Evolutionary conservation across 2,888 invertebrate genomes (phyloP).

Genomic region (Lasioglossum leucozonium): DNA sequence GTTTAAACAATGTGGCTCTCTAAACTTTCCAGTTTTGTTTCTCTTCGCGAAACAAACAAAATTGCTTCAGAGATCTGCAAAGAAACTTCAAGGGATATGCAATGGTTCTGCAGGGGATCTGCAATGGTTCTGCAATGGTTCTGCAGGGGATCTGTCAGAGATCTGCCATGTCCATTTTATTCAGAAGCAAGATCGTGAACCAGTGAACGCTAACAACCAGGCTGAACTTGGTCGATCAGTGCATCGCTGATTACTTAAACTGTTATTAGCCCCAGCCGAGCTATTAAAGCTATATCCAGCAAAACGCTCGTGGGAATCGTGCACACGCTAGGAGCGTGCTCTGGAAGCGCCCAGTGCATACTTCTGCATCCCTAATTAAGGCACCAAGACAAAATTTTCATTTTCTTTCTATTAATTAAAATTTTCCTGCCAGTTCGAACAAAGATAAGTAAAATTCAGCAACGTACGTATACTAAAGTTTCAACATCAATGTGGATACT

Average conservation of each 20-base stretch:
- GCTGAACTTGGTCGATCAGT: conserved; percentile 11
- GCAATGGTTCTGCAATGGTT: not conserved
- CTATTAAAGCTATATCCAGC: conserved; percentile 9
- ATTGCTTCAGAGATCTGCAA: too few relatives aligned
- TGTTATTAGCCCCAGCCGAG: conserved; percentile 52
- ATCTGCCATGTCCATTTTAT: not conserved
- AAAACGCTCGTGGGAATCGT: conserved; percentile 18
- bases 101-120: not conserved
- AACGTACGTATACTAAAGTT: too few relatives aligned
- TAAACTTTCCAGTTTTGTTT: not conserved
- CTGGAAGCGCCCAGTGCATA: not conserved
- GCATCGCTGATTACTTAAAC: conserved; percentile 51
- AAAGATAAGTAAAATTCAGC: too few relatives aligned
- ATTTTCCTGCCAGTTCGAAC: not conserved
- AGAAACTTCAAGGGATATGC: not conserved
- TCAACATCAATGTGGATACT: too few relatives aligned
- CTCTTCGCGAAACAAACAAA: not conserved
- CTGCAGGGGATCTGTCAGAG: not conserved
- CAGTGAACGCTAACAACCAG: not conserved
- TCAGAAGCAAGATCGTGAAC: not conserved
- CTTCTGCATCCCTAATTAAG: not conserved
- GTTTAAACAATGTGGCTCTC: not conserved
- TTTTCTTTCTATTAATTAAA: not conserved
- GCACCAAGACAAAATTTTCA: not conserved
- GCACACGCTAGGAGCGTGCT: not conserved